These are phyloP conservation scores for Seira sanloemensis DNA, from an alignment of 2,888 invertebrate genomes.

Conservation along the genomic window DNA sequence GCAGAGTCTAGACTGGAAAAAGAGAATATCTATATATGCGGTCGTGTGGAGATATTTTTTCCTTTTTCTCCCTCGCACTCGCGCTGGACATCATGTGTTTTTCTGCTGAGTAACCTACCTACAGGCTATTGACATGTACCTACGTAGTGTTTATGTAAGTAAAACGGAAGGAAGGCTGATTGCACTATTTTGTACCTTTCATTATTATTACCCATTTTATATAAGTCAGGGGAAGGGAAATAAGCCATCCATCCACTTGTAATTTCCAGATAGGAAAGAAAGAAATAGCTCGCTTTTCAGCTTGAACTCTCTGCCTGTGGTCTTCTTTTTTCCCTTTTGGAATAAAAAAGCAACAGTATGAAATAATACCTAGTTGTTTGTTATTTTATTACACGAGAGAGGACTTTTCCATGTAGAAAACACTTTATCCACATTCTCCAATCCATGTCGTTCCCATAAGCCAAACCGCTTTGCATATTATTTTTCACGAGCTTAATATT, in stretches of 20 bases:
- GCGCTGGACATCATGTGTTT: not conserved
- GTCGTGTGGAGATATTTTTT: too few relatives aligned
- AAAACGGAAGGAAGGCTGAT: conserved; percentile 45
- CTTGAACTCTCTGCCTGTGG: not conserved
- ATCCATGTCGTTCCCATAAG: not conserved
- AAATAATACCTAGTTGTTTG: not conserved
- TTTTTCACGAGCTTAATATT: not conserved
- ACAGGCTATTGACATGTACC: not conserved
- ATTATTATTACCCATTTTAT: not conserved
- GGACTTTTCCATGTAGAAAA: not conserved
- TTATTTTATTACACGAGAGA: not conserved
- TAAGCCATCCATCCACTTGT: not conserved
- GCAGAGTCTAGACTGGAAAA: not conserved
- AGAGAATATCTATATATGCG: too few relatives aligned
- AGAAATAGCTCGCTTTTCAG: not conserved
- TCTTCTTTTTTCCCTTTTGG: not conserved
- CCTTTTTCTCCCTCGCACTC: too few relatives aligned
- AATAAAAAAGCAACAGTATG: not conserved
- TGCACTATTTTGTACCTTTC: conserved; percentile 24
- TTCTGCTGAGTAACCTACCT: not conserved
- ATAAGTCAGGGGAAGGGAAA: not conserved
- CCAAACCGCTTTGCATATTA: not conserved
- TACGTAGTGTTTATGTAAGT: not conserved
- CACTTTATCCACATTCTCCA: not conserved
- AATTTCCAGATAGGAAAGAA: too few relatives aligned